These are phyloP conservation scores for Alligator sinensis DNA, from an alignment of 2,113 vertebrate genomes.

Conservation along the genomic window DNA sequence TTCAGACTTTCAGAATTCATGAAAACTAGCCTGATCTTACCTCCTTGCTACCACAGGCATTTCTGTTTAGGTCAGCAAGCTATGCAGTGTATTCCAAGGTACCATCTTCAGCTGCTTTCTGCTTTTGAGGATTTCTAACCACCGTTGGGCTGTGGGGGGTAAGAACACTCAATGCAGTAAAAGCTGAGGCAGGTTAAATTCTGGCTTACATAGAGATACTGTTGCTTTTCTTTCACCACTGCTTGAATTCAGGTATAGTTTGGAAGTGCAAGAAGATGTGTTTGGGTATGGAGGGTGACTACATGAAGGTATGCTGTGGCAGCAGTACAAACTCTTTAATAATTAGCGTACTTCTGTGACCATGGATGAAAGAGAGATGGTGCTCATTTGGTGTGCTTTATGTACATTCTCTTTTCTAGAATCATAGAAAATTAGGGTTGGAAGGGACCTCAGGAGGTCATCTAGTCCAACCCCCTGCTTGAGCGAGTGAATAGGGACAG, in stretches of 20 bases:
- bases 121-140: background rate
- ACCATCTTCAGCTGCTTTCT: background rate
- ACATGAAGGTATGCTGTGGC: background rate
- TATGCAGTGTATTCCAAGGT: rapidly evolving
- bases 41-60: background rate
- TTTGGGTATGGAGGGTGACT: background rate
- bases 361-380: background rate
- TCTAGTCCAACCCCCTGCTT: too few relatives aligned
- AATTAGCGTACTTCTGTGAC: background rate
- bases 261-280: background rate
- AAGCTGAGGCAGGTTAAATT: background rate
- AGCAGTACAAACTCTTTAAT: background rate
- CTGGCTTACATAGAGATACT: background rate
- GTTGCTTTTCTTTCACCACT: background rate
- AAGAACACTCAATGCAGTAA: background rate
- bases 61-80: background rate
- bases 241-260: background rate
- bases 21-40: background rate
- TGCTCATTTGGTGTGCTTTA: background rate
- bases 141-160: background rate
- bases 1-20: background rate
- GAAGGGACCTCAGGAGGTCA: too few relatives aligned
- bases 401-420: too few relatives aligned
- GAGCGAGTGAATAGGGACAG: too few relatives aligned
- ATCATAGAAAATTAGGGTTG: too few relatives aligned